These are phyloP conservation scores for Leistus spinibarbis DNA, from an alignment of 2,888 invertebrate genomes.

Conservation along the genomic window DNA sequence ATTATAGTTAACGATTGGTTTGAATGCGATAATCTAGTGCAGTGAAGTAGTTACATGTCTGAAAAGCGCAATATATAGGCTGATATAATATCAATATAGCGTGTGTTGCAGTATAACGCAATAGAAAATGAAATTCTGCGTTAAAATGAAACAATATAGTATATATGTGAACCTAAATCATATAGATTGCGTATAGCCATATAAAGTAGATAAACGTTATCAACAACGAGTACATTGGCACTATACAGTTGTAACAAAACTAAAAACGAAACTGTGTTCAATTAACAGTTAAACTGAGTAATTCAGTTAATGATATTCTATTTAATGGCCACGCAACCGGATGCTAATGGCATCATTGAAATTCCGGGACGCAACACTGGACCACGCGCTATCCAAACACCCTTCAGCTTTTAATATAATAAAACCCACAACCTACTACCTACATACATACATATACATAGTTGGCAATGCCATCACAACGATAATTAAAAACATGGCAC, in stretches of 20 bases:
- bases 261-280: constrained; percentile 1
- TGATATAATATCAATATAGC: background rate
- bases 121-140: background rate
- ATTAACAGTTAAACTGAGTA: constrained; percentile 11
- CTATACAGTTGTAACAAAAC: background rate
- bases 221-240: background rate
- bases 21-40: no score
- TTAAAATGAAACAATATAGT: background rate
- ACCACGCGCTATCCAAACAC: background rate
- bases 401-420: background rate
- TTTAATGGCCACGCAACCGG: background rate
- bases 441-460: no score
- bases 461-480: background rate
- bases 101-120: background rate
- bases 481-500: background rate
- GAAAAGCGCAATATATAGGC: background rate
- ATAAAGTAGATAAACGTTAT: background rate
- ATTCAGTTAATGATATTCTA: constrained; percentile 14
- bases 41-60: no score
- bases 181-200: background rate
- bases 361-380: background rate
- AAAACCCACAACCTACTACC: background rate
- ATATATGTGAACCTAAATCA: background rate
- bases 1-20: no score
- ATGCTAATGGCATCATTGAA: constrained; percentile 6